These are phyloP conservation scores for Stenodera caucasica DNA, from an alignment of 2,888 invertebrate species.

Conservation along the genomic window DNA sequence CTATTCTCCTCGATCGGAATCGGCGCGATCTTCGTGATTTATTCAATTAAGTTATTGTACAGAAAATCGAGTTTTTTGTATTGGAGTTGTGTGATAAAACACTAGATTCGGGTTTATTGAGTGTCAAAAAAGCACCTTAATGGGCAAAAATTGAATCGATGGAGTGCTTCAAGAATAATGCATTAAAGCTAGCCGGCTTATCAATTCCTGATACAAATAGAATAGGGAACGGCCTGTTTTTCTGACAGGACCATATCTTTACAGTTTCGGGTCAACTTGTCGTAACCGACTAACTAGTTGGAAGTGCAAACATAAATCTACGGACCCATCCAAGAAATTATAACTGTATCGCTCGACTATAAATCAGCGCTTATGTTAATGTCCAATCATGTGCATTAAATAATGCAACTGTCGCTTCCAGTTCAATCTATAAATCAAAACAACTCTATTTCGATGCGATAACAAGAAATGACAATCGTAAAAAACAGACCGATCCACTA, in stretches of 20 bases:
- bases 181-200: constrained; percentile 1
- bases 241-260: constrained; percentile 28
- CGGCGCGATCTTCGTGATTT: too few species aligned
- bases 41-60: too few species aligned
- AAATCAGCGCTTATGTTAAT: constrained; percentile 49
- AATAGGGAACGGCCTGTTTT: constrained; percentile 24
- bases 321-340: constrained; percentile 35
- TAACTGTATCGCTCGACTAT: constrained; percentile 40
- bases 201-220: constrained; percentile 22
- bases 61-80: too few species aligned
- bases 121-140: not conserved
- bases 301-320: constrained; percentile 39
- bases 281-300: constrained; percentile 30
- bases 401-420: constrained; percentile 36
- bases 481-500: too few species aligned
- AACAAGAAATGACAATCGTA: too few species aligned
- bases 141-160: constrained; percentile 3
- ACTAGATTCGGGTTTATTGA: too few species aligned
- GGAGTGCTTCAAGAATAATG: constrained; percentile 1
- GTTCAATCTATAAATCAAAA: not conserved
- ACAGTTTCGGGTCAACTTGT: constrained; percentile 27
- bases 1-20: too few species aligned
- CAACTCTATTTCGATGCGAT: not conserved
- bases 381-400: constrained; percentile 44
- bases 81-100: too few species aligned